Percentiles rank a stretch among this genome's conserved stretches.
Evolutionary conservation across 2,113 vertebrate genomes (phyloP).

Genomic region (Lagopus muta): DNA sequence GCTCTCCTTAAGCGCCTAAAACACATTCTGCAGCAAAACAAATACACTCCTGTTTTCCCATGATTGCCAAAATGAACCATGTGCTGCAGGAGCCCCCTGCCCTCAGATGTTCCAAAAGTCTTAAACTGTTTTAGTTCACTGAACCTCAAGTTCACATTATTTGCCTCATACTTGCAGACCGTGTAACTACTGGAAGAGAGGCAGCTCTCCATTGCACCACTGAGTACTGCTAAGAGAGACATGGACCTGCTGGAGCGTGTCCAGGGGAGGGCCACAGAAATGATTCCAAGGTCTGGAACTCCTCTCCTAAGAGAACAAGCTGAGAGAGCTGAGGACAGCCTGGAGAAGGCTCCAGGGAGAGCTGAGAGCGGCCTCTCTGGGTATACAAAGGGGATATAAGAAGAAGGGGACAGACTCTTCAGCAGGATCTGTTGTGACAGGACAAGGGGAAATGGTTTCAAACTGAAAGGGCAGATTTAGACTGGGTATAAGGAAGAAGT

Average conservation of each 20-base stretch:
- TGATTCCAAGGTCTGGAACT: no score
- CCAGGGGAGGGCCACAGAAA: no score
- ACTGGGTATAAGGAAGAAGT: no score
- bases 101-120: background rate
- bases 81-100: background rate
- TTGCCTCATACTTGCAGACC: background rate
- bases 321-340: no score
- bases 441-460: background rate
- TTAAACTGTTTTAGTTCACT: background rate
- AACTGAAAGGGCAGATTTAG: no score
- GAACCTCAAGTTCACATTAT: rapidly evolving
- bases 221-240: background rate
- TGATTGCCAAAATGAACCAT: background rate
- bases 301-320: no score
- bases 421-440: background rate
- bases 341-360: no score
- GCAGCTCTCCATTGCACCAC: background rate
- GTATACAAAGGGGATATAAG: no score
- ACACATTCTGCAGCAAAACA: background rate
- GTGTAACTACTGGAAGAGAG: background rate
- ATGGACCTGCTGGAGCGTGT: no score
- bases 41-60: background rate
- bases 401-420: no score
- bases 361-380: no score
- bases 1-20: background rate